A percentile compares a stretch with the other conserved stretches of the same genome.
phyloP scores from a whole-genome alignment of 2,113 vertebrate species.

The Melanerpes formicivorus region DNA sequence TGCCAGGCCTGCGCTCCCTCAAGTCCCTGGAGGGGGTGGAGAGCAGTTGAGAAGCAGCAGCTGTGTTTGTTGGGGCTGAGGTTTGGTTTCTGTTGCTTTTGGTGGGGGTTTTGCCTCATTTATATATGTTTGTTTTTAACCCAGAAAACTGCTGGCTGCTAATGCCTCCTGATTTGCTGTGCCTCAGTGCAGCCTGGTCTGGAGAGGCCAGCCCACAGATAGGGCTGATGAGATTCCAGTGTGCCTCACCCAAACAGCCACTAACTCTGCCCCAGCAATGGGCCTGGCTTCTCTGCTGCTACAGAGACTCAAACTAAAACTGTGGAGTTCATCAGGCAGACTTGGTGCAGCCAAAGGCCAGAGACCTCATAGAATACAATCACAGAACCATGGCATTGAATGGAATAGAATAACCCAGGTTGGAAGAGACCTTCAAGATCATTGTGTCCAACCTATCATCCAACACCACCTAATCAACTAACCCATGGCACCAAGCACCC shows the following conservation, averaged over 20 bases:
- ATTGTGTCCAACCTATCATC: no score
- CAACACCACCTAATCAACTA: no score
- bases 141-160: slow-evolving; percentile 22
- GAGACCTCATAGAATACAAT: background rate
- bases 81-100: no score
- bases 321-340: background rate
- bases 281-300: background rate
- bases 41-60: slow-evolving; percentile 25
- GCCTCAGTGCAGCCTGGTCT: slow-evolving; percentile 25
- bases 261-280: slow-evolving; percentile 19
- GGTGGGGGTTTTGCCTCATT: background rate
- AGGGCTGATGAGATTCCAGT: slow-evolving; percentile 41
- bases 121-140: background rate
- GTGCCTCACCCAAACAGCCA: slow-evolving; percentile 41
- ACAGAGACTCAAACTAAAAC: background rate
- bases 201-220: slow-evolving; percentile 22
- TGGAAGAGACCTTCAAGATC: no score
- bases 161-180: slow-evolving; percentile 54
- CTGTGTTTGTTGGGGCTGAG: slow-evolving; percentile 36
- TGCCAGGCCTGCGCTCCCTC: slow-evolving; percentile 19
- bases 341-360: background rate
- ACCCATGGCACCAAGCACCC: no score
- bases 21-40: background rate
- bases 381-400: no score
- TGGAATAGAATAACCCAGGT: no score